Evolutionary conservation across 2,888 invertebrate genomes (phyloP).

Genomic region (Callyntrura guangdongensis): DNA sequence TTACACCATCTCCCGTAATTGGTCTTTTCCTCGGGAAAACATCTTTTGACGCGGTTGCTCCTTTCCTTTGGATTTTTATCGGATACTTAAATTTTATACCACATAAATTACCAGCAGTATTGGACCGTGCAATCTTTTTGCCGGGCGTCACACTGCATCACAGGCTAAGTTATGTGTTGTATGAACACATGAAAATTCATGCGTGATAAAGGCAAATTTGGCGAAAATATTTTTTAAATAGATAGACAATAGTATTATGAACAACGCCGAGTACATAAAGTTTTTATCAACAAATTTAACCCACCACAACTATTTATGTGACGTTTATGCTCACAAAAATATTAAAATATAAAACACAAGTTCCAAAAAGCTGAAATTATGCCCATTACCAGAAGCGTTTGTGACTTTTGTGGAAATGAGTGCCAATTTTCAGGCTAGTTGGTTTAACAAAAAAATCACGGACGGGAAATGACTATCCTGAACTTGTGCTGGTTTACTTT

Average conservation of each 20-base stretch:
- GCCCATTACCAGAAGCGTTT: constrained; percentile 11
- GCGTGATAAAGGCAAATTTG: constrained; percentile 6
- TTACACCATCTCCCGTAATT: constrained; percentile 14
- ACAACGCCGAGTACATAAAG: neutral
- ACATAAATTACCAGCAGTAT: constrained; percentile 6
- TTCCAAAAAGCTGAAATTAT: constrained; percentile 9
- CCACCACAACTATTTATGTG: constrained; percentile 35
- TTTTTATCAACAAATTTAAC: constrained; percentile 28
- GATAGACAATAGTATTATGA: neutral
- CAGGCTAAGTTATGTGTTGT: neutral
- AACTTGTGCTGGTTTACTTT: neutral
- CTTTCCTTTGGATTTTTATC: constrained; percentile 33
- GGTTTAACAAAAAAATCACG: neutral
- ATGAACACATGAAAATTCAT: neutral
- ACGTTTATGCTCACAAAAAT: constrained; percentile 16
- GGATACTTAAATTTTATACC: constrained; percentile 25
- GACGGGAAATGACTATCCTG: neutral
- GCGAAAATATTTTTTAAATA: neutral
- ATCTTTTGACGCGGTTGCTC: constrained; percentile 22
- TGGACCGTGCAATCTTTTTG: neutral
- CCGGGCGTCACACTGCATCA: neutral
- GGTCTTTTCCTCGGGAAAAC: neutral
- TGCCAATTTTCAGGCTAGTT: constrained; percentile 49
- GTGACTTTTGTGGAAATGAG: constrained; percentile 22
- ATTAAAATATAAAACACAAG: constrained; percentile 14